Evolutionary conservation across 2,797 vertebrate genomes (phyloP), one percentile per base, ranked within the genome.

Genomic region (Spondyliosoma cantharus): DNA sequence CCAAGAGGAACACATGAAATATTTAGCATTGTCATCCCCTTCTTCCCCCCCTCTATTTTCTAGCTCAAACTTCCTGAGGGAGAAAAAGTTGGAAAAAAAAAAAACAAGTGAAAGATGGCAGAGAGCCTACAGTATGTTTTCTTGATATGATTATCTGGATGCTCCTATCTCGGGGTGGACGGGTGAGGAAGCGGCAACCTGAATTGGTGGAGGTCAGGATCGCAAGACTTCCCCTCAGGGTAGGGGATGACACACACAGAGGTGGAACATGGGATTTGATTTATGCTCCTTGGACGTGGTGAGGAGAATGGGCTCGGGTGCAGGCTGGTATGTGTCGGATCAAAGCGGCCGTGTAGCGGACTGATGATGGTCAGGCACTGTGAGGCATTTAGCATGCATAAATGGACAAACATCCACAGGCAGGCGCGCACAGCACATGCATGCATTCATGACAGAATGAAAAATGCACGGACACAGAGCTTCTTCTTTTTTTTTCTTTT

Each of bases 1-100:
- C 91, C 87, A 86, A 86, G 91, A 90, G 90, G 86, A 82, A 91
- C 86, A 87, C 90, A 93, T 94, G 76, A 93, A 93, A 93, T 92
- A 94, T 93, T 93, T 91, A 93, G 72, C 88, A 81, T 67, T 69
- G 88, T 91, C 88, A 88, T 88, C 74, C 81, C 79, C 61, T 76
- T 76, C 78, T 62, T 70, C 60, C 46, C 43, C 29, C 63, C 22
- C 82, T 76, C 58, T 54, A 37, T 81, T 80, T 86, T 71, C 63
- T 58, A 49, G 58, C 76, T 87, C 77, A 69, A 86, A 89, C 81
- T 91, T 89, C 84, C 84, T 71, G 32, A 58, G 65, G 73, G 70
- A 32, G 42, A n/a, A 78, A 57, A 49, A 78, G 24, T 25, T 1
- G 37, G n/a, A 20, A 25, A 24, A 81, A 62, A 63, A 59, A 20